A percentile compares a stretch with the other conserved stretches of the same genome.
phyloP scores from a whole-genome alignment of 2,797 vertebrate species.

The Rhyacichthys aspro region DNA sequence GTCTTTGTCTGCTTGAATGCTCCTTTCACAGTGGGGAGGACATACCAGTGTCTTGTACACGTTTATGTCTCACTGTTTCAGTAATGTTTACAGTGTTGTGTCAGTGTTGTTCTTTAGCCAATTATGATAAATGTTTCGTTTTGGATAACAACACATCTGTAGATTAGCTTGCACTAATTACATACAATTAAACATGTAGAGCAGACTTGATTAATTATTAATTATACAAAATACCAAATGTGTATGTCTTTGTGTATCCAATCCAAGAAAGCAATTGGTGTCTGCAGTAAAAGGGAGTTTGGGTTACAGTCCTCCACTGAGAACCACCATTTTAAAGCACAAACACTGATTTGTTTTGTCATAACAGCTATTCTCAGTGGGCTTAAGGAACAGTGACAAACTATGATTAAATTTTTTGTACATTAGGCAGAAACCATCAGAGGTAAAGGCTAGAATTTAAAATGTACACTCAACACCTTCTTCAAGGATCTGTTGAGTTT shows the following conservation, averaged over 20 bases:
- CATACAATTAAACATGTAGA: not conserved
- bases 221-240: too few species aligned
- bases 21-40: conserved; percentile 42
- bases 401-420: not conserved
- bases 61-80: conserved; percentile 32
- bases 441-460: not conserved
- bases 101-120: conserved; percentile 2
- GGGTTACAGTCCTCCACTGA: too few species aligned
- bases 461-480: not conserved
- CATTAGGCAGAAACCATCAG: conserved; percentile 5
- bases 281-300: too few species aligned
- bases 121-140: conserved; percentile 22
- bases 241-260: too few species aligned
- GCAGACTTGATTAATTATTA: too few species aligned
- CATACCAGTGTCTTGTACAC: conserved; percentile 29
- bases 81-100: conserved; percentile 29
- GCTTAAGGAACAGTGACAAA: too few species aligned
- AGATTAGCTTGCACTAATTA: conserved; percentile 27
- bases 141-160: conserved; percentile 2
- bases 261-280: too few species aligned
- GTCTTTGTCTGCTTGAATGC: conserved; percentile 25
- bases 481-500: too few species aligned
- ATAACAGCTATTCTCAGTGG: too few species aligned
- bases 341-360: too few species aligned
- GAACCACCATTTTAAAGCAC: too few species aligned